These are phyloP conservation scores for Philereme vetulata DNA, from an alignment of 2,888 invertebrate species.

Conservation along the genomic window DNA sequence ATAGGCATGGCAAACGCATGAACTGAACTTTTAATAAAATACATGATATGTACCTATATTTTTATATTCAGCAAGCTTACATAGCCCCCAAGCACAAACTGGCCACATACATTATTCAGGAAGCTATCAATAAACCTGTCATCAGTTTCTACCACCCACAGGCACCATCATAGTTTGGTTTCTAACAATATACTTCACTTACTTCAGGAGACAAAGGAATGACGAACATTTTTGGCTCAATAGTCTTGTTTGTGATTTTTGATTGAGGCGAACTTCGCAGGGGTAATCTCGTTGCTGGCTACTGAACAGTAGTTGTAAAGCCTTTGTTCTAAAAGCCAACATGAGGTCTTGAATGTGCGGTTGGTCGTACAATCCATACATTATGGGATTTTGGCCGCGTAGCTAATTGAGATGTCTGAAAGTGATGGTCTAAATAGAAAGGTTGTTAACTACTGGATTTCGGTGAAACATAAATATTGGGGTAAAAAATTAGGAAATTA, in stretches of 20 bases:
- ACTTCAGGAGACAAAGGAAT: conserved; percentile 56
- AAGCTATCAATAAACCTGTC: conserved; percentile 76
- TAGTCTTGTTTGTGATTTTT: conserved; percentile 75
- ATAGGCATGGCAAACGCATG: too few relatives aligned
- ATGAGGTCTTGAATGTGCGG: conserved; percentile 71
- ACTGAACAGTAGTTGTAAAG: conserved; percentile 66
- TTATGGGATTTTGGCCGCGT: conserved; percentile 53
- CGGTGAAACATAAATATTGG: conserved; percentile 23
- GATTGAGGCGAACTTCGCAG: conserved; percentile 62
- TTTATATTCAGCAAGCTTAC: not conserved
- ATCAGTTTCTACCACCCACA: conserved; percentile 75
- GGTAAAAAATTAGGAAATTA: conserved; percentile 3
- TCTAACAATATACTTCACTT: conserved; percentile 57
- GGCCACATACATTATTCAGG: conserved; percentile 42
- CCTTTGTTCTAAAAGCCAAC: conserved; percentile 68
- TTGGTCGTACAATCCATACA: conserved; percentile 62
- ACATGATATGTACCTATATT: too few relatives aligned
- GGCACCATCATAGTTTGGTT: conserved; percentile 76
- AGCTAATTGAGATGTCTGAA: conserved; percentile 55
- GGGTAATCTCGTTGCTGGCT: conserved; percentile 55
- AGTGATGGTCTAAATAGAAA: conserved; percentile 31
- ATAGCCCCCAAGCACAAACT: conserved; percentile 4
- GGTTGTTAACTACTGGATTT: conserved; percentile 27
- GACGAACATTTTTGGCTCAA: conserved; percentile 50
- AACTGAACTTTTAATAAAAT: too few relatives aligned